A percentile compares a stretch with the other conserved stretches of the same genome.
These are phyloP conservation scores for Sympetrum striolatum DNA, from an alignment of 2,888 invertebrate species.

Conservation along the genomic window DNA sequence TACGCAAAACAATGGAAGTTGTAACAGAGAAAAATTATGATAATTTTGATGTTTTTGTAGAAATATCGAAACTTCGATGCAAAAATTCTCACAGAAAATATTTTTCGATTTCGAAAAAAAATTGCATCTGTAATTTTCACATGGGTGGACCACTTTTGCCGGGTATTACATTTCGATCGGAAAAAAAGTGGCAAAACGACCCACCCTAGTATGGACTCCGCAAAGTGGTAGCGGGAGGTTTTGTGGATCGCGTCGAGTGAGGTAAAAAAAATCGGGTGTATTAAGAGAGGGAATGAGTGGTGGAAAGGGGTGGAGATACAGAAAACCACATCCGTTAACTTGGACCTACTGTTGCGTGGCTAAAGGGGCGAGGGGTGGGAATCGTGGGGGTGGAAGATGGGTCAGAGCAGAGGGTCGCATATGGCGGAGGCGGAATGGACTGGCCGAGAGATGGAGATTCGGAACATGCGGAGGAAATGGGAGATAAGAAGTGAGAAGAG, in stretches of 20 bases:
- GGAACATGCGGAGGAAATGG: background rate
- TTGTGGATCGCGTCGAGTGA: too few relatives aligned
- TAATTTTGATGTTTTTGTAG: too few relatives aligned
- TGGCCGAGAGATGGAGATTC: background rate
- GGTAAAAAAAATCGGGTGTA: background rate
- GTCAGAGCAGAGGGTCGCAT: slow-evolving; percentile 10
- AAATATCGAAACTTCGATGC: too few relatives aligned
- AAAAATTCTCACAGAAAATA: too few relatives aligned
- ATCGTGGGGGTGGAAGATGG: background rate
- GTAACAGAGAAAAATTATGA: too few relatives aligned
- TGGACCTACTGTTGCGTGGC: slow-evolving; percentile 27
- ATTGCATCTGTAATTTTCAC: too few relatives aligned
- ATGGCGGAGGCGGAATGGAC: background rate
- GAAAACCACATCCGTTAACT: slow-evolving; percentile 34
- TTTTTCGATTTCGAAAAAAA: too few relatives aligned
- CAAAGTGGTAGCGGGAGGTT: too few relatives aligned
- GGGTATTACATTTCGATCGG: too few relatives aligned
- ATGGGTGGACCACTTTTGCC: too few relatives aligned
- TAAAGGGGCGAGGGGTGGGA: background rate
- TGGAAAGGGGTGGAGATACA: background rate
- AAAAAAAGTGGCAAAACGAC: too few relatives aligned
- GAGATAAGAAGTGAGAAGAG: background rate
- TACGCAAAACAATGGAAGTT: too few relatives aligned
- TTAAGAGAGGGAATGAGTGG: background rate
- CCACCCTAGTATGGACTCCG: background rate